Conservation (phyloP, 2,888 invertebrate genomes). For the Cerastis rubricosa region DNA sequence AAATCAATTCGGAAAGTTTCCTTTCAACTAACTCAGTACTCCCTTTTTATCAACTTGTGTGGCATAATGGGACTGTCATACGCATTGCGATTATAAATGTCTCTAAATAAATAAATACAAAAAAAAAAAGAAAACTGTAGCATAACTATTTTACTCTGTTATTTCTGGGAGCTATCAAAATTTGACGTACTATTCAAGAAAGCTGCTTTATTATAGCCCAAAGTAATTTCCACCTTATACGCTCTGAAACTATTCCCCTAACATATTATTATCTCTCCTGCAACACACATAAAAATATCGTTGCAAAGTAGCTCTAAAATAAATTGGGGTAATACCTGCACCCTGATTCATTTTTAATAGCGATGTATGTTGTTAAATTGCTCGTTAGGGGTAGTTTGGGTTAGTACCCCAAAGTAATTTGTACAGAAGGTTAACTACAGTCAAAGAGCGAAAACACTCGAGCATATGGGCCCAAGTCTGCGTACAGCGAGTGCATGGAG, state of each 20-base stretch:
- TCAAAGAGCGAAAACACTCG: background rate
- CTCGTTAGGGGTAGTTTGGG: slow-evolving; percentile 40
- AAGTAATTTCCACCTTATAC: background rate
- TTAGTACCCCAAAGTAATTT: background rate
- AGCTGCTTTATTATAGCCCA: background rate
- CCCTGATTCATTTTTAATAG: slow-evolving; percentile 64
- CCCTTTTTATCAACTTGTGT: no score
- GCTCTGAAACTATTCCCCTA: background rate
- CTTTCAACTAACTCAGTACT: no score
- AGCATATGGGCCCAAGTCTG: accelerated
- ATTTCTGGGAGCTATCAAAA: no score
- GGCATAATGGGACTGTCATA: no score
- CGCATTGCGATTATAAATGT: no score
- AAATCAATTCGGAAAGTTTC: no score
- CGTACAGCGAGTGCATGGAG: background rate
- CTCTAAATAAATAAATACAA: no score
- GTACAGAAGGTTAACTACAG: background rate
- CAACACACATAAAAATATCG: slow-evolving; percentile 14
- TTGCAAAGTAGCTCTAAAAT: slow-evolving; percentile 41
- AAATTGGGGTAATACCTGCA: slow-evolving; percentile 57
- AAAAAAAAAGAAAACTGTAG: no score
- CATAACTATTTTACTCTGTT: no score
- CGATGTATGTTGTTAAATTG: slow-evolving; percentile 54
- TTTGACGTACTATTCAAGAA: background rate
- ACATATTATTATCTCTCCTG: slow-evolving; percentile 12